Conservation (phyloP, 2,888 invertebrate genomes). For the Tiliacea citrago region DNA sequence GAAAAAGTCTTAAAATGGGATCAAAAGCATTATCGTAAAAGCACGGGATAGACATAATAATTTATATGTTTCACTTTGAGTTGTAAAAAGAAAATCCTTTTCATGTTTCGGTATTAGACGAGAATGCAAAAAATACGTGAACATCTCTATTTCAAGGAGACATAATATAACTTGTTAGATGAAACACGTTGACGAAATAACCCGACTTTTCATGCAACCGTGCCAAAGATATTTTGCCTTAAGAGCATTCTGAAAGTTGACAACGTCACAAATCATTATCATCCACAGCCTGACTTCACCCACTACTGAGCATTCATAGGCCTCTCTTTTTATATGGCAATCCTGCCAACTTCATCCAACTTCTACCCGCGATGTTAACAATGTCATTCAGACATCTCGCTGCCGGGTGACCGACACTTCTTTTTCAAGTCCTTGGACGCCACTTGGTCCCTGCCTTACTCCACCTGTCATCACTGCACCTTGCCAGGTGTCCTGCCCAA, state of each 20-base stretch:
- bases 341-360: background rate
- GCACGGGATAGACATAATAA: conserved; percentile 5
- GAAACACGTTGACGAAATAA: background rate
- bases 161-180: background rate
- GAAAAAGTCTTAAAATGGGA: background rate
- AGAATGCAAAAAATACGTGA: background rate
- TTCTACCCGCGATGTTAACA: background rate
- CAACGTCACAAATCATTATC: too few species aligned
- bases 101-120: conserved; percentile 10
- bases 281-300: too few species aligned
- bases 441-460: too few species aligned
- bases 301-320: too few species aligned
- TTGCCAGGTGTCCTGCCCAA: too few species aligned
- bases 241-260: too few species aligned
- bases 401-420: too few species aligned
- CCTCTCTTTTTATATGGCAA: too few species aligned
- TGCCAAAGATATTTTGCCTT: too few species aligned
- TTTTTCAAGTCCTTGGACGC: too few species aligned
- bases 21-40: conserved; percentile 36
- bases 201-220: too few species aligned
- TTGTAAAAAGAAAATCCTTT: conserved; percentile 49
- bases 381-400: background rate
- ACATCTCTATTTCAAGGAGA: background rate
- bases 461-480: too few species aligned
- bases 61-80: conserved; percentile 6